A percentile compares a stretch with the other conserved stretches of the same genome.
phyloP scores from a whole-genome alignment of 2,888 invertebrate species.

The Cerastis leucographa region DNA sequence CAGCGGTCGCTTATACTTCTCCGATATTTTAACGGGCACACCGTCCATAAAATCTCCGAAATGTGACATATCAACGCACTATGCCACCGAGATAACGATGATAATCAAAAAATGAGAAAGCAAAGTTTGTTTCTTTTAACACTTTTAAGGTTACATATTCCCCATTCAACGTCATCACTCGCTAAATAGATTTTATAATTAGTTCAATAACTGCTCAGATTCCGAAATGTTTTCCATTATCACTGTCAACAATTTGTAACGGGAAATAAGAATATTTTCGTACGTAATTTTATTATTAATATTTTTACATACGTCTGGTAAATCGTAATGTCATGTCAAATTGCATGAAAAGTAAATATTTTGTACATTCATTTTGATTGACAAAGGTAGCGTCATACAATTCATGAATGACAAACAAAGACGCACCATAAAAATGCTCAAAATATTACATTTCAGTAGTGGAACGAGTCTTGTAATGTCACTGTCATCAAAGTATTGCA shows the following conservation, averaged over 20 bases:
- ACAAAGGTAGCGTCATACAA: constrained; percentile 22
- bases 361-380: constrained; percentile 21
- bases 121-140: constrained; percentile 86
- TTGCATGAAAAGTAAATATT: constrained; percentile 8
- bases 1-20: constrained; percentile 95
- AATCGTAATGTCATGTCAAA: constrained; percentile 52
- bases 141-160: constrained; percentile 89
- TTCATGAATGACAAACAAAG: constrained; percentile 22
- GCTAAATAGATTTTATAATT: constrained; percentile 66
- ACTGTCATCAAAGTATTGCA: constrained; percentile 57
- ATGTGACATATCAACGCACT: constrained; percentile 87
- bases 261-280: constrained; percentile 65
- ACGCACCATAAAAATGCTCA: constrained; percentile 19
- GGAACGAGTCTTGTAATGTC: constrained; percentile 49
- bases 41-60: constrained; percentile 94
- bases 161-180: constrained; percentile 87
- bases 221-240: constrained; percentile 69
- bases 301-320: constrained; percentile 65
- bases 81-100: constrained; percentile 74
- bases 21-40: constrained; percentile 96
- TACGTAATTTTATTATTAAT: constrained; percentile 64
- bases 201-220: constrained; percentile 57
- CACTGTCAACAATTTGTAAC: constrained; percentile 67
- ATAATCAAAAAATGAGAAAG: constrained; percentile 84
- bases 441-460: accelerated